These are phyloP conservation scores for Hypomecis punctinalis DNA, from an alignment of 2,888 invertebrate genomes.

Conservation along the genomic window DNA sequence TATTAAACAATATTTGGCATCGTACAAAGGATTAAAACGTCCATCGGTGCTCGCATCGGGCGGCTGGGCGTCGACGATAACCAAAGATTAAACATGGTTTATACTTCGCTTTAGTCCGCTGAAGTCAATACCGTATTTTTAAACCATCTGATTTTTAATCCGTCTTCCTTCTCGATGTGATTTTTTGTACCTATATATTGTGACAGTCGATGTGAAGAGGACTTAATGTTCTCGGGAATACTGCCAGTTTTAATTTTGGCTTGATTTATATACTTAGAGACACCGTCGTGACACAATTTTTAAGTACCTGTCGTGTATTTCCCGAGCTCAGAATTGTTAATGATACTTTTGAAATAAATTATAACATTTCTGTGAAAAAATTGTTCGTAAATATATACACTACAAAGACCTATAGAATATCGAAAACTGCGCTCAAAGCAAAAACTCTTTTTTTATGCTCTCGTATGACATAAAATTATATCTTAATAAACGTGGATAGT, in stretches of 20 bases:
- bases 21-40: slow-evolving; percentile 69
- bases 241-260: slow-evolving; percentile 22
- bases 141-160: slow-evolving; percentile 52
- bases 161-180: slow-evolving; percentile 25
- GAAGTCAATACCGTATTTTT: slow-evolving; percentile 58
- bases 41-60: slow-evolving; percentile 65
- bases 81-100: slow-evolving; percentile 74
- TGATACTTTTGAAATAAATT: not conserved
- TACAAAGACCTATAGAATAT: not conserved
- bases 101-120: slow-evolving; percentile 63
- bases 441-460: too few relatives aligned
- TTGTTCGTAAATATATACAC: too few relatives aligned
- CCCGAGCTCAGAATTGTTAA: not conserved
- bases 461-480: too few relatives aligned
- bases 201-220: slow-evolving; percentile 28
- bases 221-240: slow-evolving; percentile 26
- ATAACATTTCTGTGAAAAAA: too few relatives aligned
- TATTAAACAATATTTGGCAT: slow-evolving; percentile 50
- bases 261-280: slow-evolving; percentile 13
- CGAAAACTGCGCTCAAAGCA: too few relatives aligned
- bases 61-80: slow-evolving; percentile 75
- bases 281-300: slow-evolving; percentile 1
- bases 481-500: too few relatives aligned
- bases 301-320: slow-evolving; percentile 6
- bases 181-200: slow-evolving; percentile 35